Evolutionary conservation across 2,888 invertebrate genomes (phyloP), one percentile per base, ranked within the genome.

Genomic region (Drosophila prolongata): DNA sequence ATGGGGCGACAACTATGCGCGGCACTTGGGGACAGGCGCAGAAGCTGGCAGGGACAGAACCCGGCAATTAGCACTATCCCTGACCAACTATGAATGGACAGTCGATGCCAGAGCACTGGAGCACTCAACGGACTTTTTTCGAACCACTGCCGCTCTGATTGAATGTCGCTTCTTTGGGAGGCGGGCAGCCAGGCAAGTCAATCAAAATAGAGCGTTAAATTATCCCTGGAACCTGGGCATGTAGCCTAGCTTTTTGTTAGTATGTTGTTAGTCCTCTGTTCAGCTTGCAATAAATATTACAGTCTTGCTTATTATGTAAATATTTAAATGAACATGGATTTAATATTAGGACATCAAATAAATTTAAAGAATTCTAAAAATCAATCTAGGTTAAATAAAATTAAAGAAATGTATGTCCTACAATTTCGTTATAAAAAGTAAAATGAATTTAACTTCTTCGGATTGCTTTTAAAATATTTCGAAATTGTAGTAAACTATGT

Each of bases 1-100:
- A 84, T 85, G 82, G 87, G 77, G 85, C 87, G 87, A 87, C 87
- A 84, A 84, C 85, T 85, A 87, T 84, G 85, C 77, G 84, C 74
- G 82, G 86, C 85, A 80, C 87, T 87, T 78, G 81, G 76, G 78
- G 61, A 71, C 77, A 60, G 56, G 54, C 38, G 61, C 50, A 38
- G 53, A 24, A 38, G 52, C 54, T 47, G 62, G 64, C 42, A 46
- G 61, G 34, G 42, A 54, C 71, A 59, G 61, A 64, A 69, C 73
- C 73, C 74, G 52, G 84, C 85, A 82, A 82, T 82, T 82, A 82
- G 76, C 80, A 81, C 83, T 77, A 69, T 58, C 38, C 68, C 56
- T 47, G 53, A 16, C 38, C 58, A 81, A 75, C 83, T 79, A 87
- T 84, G 82, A 84, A 87, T 87, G 82, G 80, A 66, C 37, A 69